These are phyloP conservation scores for sheep (Ovis aries) DNA, from an alignment of 2,113 vertebrate species.

Conservation along the genomic window ARS-UI_Ramb_v3.0 NC_056076.1:15321001-15321500, in stretches of 20 bases:
- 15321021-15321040: background rate
- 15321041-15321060: background rate
- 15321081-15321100: background rate
- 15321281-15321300: background rate
- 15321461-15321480: background rate
- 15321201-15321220: background rate
- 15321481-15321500: background rate
- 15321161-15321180: background rate
- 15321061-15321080: background rate
- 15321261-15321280: background rate
- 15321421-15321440: background rate
- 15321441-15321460: background rate
- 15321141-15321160: background rate
- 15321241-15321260: background rate
- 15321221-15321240: background rate
- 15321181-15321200: background rate
- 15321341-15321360: conserved; percentile 1
- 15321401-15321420: background rate
- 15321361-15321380: background rate
- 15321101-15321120: background rate
- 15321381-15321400: background rate
- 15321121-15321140: background rate
- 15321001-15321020: background rate
- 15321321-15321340: background rate
- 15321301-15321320: background rate